phyloP scores from a whole-genome alignment of 2,797 vertebrate genomes.

The Meriones psammophilus region DNA sequence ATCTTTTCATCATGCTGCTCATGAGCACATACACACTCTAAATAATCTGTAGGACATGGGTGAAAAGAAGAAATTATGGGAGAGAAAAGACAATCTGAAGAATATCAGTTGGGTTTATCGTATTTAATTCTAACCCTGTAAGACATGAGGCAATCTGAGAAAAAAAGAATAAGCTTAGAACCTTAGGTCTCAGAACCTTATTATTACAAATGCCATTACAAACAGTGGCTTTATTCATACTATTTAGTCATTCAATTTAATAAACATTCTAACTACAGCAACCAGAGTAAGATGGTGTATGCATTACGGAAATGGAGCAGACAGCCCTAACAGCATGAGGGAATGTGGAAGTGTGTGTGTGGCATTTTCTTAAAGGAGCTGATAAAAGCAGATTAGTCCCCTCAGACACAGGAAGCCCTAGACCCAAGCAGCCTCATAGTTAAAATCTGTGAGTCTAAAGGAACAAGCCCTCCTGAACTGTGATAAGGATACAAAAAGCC shows the following conservation, averaged over 20 bases:
- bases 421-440: background rate
- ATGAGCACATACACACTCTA: background rate
- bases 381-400: background rate
- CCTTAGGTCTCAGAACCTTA: background rate
- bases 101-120: background rate
- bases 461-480: background rate
- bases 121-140: background rate
- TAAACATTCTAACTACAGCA: background rate
- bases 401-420: background rate
- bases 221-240: background rate
- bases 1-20: background rate
- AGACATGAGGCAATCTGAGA: background rate
- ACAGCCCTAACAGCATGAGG: background rate
- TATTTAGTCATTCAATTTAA: background rate
- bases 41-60: background rate
- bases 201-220: background rate
- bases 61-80: background rate
- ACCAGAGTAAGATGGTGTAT: background rate
- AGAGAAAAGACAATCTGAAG: background rate
- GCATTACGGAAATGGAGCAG: background rate
- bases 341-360: background rate
- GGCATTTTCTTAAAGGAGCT: slow-evolving; percentile 19
- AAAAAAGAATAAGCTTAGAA: background rate
- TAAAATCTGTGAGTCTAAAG: background rate
- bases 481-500: background rate